These are phyloP conservation scores for Drosophila mayri DNA, from an alignment of 1,140 invertebrate species.

Conservation along the genomic window DNA sequence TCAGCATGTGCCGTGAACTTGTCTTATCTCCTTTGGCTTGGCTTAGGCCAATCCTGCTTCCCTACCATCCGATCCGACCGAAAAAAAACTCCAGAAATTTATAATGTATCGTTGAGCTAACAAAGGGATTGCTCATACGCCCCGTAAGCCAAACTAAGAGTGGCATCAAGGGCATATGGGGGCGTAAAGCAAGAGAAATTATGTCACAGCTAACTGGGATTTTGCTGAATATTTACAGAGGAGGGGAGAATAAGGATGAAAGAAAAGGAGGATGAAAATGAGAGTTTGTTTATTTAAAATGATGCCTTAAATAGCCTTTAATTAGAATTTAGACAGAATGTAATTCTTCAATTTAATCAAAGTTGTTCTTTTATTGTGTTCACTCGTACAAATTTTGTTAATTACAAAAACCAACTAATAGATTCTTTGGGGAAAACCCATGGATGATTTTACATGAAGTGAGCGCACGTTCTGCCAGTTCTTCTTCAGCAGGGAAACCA, in stretches of 20 bases:
- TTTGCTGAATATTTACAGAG: neutral
- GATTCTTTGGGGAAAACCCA: constrained; percentile 2
- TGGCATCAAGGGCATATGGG: neutral
- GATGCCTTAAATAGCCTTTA: neutral
- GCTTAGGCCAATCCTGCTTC: constrained; percentile 9
- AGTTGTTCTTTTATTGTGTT: neutral
- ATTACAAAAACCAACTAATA: neutral
- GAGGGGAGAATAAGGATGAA: neutral
- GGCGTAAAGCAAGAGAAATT: constrained; percentile 47
- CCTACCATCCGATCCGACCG: neutral
- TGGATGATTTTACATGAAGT: constrained; percentile 11
- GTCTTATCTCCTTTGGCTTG: constrained; percentile 39
- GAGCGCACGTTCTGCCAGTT: constrained; percentile 24
- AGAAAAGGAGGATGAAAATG: neutral
- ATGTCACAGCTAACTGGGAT: constrained; percentile 60
- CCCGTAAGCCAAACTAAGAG: constrained; percentile 32
- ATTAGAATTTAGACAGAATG: neutral
- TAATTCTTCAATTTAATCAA: neutral
- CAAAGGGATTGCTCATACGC: constrained; percentile 53
- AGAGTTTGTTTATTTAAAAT: neutral
- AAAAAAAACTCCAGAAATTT: constrained; percentile 54
- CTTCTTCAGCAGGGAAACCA: constrained; percentile 15
- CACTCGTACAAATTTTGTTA: neutral
- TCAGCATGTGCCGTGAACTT: constrained; percentile 63
- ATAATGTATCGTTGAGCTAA: constrained; percentile 56